phyloP scores from a whole-genome alignment of 2,797 vertebrate genomes.

The Muraenolepis orangiensis region DNA sequence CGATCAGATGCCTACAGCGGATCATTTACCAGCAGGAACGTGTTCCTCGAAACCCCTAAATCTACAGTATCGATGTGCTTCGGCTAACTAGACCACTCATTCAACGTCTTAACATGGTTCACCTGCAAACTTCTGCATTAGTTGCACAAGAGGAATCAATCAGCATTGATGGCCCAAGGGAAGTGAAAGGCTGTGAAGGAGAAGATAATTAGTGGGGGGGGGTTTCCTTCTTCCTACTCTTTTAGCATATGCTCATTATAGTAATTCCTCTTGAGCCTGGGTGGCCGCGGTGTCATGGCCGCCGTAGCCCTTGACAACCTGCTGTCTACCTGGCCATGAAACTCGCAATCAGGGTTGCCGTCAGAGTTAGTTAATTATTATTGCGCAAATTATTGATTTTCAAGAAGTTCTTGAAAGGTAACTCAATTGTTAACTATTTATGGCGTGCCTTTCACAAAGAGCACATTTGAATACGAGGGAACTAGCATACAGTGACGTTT shows the following conservation, averaged over 20 bases:
- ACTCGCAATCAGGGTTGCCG: neutral
- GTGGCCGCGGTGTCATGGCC: slow-evolving; percentile 52
- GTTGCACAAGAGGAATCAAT: slow-evolving; percentile 57
- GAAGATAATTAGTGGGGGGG: slow-evolving; percentile 68
- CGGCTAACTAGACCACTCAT: neutral
- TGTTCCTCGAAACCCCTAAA: neutral
- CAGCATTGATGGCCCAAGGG: slow-evolving; percentile 49
- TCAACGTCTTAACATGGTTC: slow-evolving; percentile 34
- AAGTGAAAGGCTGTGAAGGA: slow-evolving; percentile 57
- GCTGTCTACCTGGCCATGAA: slow-evolving; percentile 39
- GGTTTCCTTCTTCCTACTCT: slow-evolving; percentile 20
- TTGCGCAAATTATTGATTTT: neutral
- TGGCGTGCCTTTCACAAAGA: neutral
- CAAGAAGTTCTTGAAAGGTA: neutral
- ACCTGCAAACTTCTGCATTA: slow-evolving; percentile 46
- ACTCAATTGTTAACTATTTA: neutral
- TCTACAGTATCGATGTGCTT: neutral
- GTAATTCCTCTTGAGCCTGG: slow-evolving; percentile 43
- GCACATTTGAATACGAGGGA: neutral
- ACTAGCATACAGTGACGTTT: neutral
- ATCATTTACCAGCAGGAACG: neutral
- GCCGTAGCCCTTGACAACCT: slow-evolving; percentile 67
- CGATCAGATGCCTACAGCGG: neutral
- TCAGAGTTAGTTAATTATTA: neutral
- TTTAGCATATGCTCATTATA: slow-evolving; percentile 58